Conservation (phyloP, 2,113 vertebrate genomes). For the Symphodus melops region DNA sequence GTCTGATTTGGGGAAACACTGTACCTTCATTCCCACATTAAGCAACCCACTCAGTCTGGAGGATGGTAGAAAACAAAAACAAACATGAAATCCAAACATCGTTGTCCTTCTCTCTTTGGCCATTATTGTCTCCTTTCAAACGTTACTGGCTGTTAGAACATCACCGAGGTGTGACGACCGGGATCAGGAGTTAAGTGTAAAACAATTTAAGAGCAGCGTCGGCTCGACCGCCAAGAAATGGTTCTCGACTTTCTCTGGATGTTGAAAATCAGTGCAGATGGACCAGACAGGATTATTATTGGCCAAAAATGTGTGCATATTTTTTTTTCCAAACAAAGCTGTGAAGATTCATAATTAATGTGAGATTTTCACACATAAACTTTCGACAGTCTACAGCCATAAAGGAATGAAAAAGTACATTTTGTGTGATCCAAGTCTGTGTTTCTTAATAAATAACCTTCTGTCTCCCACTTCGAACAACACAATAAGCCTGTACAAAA, state of each 20-base stretch:
- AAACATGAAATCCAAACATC: slow-evolving; percentile 50
- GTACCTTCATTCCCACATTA: slow-evolving; percentile 37
- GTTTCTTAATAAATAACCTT: slow-evolving; percentile 53
- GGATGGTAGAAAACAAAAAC: slow-evolving; percentile 26
- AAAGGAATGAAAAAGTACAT: slow-evolving; percentile 57
- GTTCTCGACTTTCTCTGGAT: slow-evolving; percentile 66
- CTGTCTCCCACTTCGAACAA: slow-evolving; percentile 50
- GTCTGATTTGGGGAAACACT: slow-evolving; percentile 50
- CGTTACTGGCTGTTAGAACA: slow-evolving; percentile 40
- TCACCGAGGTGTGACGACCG: slow-evolving; percentile 37
- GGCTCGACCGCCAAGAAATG: slow-evolving; percentile 56
- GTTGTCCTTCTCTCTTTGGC: slow-evolving; percentile 32
- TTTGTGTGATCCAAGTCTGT: slow-evolving; percentile 61
- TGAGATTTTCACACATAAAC: slow-evolving; percentile 77
- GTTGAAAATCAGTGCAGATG: slow-evolving; percentile 74
- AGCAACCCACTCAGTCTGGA: not conserved
- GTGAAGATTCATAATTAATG: slow-evolving; percentile 77
- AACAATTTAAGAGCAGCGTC: slow-evolving; percentile 40
- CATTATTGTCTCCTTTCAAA: slow-evolving; percentile 8
- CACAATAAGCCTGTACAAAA: slow-evolving; percentile 39
- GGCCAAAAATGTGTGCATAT: slow-evolving; percentile 69
- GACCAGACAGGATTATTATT: slow-evolving; percentile 62
- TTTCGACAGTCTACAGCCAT: slow-evolving; percentile 57
- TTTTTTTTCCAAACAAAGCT: slow-evolving; percentile 75
- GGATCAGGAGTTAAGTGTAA: slow-evolving; percentile 54